phyloP scores from a whole-genome alignment of 2,797 vertebrate species.

The Pelodytes ibericus region DNA sequence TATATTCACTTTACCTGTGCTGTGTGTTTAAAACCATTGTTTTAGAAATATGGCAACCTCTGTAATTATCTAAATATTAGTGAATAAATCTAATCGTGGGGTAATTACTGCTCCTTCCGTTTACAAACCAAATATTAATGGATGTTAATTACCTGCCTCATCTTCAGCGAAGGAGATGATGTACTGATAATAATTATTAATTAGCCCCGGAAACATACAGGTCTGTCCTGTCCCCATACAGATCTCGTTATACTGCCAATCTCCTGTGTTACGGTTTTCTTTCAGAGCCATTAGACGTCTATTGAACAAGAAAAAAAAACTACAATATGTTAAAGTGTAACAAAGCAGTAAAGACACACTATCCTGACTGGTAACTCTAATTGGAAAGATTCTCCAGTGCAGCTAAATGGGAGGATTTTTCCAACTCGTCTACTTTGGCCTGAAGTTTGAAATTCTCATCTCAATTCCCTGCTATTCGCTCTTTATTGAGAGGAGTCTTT shows the following conservation, averaged over 20 bases:
- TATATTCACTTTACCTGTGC: too few relatives aligned
- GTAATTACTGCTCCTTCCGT: not conserved
- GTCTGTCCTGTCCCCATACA: slow-evolving; percentile 92
- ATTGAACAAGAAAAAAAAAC: slow-evolving; percentile 45
- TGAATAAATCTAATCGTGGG: not conserved
- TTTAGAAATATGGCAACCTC: not conserved
- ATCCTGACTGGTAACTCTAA: too few relatives aligned
- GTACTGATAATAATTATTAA: slow-evolving; percentile 92
- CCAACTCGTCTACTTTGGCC: too few relatives aligned
- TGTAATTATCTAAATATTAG: too few relatives aligned
- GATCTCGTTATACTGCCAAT: slow-evolving; percentile 88
- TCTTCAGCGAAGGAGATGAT: slow-evolving; percentile 96
- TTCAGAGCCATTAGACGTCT: slow-evolving; percentile 92
- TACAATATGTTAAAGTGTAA: not conserved
- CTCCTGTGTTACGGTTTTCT: slow-evolving; percentile 74
- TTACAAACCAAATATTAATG: not conserved
- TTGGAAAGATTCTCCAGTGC: too few relatives aligned
- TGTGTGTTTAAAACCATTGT: too few relatives aligned
- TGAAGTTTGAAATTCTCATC: too few relatives aligned
- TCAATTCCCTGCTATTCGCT: too few relatives aligned
- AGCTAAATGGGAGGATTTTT: too few relatives aligned
- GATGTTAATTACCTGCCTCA: slow-evolving; percentile 82
- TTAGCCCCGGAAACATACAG: slow-evolving; percentile 88
- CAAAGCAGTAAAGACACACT: too few relatives aligned
- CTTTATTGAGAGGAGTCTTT: too few relatives aligned